A percentile compares a stretch with the other conserved stretches of the same genome.
phyloP scores from a whole-genome alignment of 2,797 vertebrate species.

The Meriones psammophilus region DNA sequence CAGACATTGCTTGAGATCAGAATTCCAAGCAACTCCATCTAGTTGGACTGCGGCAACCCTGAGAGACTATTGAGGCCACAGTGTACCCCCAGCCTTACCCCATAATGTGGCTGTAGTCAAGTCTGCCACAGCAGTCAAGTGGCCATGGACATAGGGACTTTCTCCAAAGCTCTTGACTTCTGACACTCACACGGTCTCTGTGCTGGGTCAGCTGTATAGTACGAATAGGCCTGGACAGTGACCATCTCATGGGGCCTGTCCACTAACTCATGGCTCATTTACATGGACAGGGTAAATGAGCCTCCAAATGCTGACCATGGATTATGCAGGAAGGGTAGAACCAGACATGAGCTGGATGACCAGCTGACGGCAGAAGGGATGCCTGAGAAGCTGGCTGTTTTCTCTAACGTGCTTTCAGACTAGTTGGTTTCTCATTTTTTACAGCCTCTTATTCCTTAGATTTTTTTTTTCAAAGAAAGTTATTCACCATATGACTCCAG shows the following conservation, averaged over 20 bases:
- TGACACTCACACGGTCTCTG: background rate
- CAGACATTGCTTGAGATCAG: background rate
- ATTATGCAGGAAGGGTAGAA: background rate
- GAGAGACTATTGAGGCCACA: background rate
- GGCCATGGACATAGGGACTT: background rate
- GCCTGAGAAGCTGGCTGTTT: background rate
- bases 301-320: background rate
- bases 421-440: conserved; percentile 21
- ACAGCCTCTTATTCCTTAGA: background rate
- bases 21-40: background rate
- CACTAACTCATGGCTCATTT: background rate
- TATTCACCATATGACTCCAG: background rate
- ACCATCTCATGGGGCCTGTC: background rate
- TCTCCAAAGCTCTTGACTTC: background rate
- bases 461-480: background rate
- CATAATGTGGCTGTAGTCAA: too few species aligned
- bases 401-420: background rate
- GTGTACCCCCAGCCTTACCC: background rate
- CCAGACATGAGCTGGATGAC: background rate
- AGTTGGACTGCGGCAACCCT: background rate
- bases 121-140: background rate
- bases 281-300: background rate
- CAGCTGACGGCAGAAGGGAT: background rate
- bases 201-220: background rate
- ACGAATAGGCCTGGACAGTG: background rate